Base-by-base conservation (phyloP, 2,888 invertebrate genomes). In the Callyntrura sp. region DNA sequence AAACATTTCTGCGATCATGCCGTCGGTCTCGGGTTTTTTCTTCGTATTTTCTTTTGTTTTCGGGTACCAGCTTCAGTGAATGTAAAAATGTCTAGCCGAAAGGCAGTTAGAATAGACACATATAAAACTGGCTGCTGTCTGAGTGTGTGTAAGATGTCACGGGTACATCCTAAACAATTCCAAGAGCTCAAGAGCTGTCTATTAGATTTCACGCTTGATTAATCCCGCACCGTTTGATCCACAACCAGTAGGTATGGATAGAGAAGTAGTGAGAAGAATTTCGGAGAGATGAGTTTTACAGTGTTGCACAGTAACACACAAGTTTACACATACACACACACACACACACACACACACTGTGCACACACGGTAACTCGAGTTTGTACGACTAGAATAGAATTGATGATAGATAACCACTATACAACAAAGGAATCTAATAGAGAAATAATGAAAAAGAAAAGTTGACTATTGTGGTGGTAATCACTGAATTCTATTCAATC, bases 161-260 rank as follows among this genome's bases (percentile, higher is more conserved):
- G 14, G 68, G 28, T 35, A 68, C n/a, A 35, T 68, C 14, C 68
- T 12, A 35, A n/a, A 25, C 68, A n/a, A n/a, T n/a, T n/a, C n/a
- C 23, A 45, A 70, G 43, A 88, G 88, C 83, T 88, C 60, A 65
- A 84, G 84, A 88, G 82, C 88, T 88, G 82, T 73, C 88, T 83
- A 88, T 88, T 88, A 88, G 88, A 88, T 88, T 88, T 88, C 78
- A 79, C 65, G 88, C 76, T 68, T 88, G 88, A 88, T 88, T 88
- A 88, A 84, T 79, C 88, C 60, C 76, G 76, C 76, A 76, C 51
- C 76, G 88, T 88, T 88, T 88, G 76, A 88, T 83, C 76, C 78
- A 23, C 45, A 76, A 65, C 84, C 9, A 70, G 25, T 28, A 17
- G 68, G 84, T 55, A 68, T 68, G 51, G 12, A 35, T 57, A 45